Base-by-base conservation (phyloP, 23 tunicate species). In the Ascidia mentula region DNA sequence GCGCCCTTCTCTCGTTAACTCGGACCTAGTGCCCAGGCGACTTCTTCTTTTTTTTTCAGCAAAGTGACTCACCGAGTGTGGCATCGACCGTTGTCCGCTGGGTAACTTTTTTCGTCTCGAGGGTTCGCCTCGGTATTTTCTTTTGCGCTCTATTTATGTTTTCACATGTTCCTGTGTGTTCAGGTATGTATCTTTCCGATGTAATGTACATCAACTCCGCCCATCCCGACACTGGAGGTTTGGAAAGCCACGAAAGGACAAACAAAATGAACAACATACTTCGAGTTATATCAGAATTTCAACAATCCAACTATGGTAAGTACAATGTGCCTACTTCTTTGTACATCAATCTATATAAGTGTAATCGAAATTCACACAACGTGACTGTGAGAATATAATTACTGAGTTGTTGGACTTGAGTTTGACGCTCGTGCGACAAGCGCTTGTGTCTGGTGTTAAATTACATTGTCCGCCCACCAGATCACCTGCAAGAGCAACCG, bases 181-280 rank as follows among this genome's bases (percentile, higher is more conserved):
- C 82, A 93, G 97, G 97, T 2, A 75, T 96, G 83, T 96, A 91
- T 65, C 92, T 96, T 17, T 38, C 87, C 32, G 99, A 96, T 36
- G 75, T 96, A 69, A 89, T 91, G 88, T 96, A 83, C 69, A 83
- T 91, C 85, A 84, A 96, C 82, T 82, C 89, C 28, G 99, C 99
- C 28, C 90, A 96, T 77, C 99, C 99, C 0, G 97, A 91, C 72
- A 88, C 86, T 46, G 97, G 97, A 40, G 99, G 99, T 13, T 69
- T 96, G 78, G 97, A 91, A 65, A 80, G 85, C 53, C 90, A 78
- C 24, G 97, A 93, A 31, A 75, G 99, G 76, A 69, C 85, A 38
- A 80, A 80, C 65, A 96, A 91, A 79, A 90, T 96, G 97, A 96
- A 96, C 88, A 96, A 96, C 77, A 91, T 96, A 38, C 59, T 96